Evolutionary conservation across 1,140 invertebrate species (phyloP).

Genomic region (Trachymyrmex cornetzi): DNA sequence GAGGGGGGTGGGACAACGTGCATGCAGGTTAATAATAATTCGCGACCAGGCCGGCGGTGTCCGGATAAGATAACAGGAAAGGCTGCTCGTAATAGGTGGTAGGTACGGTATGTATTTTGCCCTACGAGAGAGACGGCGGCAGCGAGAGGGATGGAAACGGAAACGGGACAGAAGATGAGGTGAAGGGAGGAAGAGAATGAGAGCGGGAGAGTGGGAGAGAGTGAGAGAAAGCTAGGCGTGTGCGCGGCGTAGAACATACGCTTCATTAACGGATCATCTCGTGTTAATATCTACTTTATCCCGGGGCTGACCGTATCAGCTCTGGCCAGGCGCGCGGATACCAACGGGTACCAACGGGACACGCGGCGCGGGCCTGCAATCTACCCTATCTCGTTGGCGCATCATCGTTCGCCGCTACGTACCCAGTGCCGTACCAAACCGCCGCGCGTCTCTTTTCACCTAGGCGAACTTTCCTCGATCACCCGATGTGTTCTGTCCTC

Average conservation of each 20-base stretch:
- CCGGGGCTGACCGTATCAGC: conserved; percentile 84
- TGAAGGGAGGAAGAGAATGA: conserved; percentile 39
- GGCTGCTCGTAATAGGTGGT: conserved; percentile 86
- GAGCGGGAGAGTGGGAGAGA: neutral
- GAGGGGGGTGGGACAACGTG: conserved; percentile 65
- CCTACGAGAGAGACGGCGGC: conserved; percentile 40
- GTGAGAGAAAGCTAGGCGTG: conserved; percentile 64
- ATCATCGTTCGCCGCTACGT: conserved; percentile 73
- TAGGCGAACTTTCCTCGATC: conserved; percentile 49
- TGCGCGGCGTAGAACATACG: conserved; percentile 85
- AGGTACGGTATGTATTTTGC: conserved; percentile 73
- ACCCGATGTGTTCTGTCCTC: conserved; percentile 30
- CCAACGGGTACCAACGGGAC: conserved; percentile 68
- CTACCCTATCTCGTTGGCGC: conserved; percentile 79
- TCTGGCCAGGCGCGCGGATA: conserved; percentile 80
- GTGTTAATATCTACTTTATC: conserved; percentile 88
- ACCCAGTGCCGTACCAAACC: conserved; percentile 59
- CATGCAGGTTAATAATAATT: conserved; percentile 84
- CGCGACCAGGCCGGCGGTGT: conserved; percentile 84
- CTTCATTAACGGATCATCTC: conserved; percentile 88
- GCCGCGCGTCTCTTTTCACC: conserved; percentile 48
- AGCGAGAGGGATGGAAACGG: conserved; percentile 38
- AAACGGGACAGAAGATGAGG: conserved; percentile 7
- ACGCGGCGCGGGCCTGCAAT: conserved; percentile 76
- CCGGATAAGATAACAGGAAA: conserved; percentile 87